These are phyloP conservation scores for Tapirus terrestris DNA, from an alignment of 2,113 vertebrate species.

Conservation along the genomic window DNA sequence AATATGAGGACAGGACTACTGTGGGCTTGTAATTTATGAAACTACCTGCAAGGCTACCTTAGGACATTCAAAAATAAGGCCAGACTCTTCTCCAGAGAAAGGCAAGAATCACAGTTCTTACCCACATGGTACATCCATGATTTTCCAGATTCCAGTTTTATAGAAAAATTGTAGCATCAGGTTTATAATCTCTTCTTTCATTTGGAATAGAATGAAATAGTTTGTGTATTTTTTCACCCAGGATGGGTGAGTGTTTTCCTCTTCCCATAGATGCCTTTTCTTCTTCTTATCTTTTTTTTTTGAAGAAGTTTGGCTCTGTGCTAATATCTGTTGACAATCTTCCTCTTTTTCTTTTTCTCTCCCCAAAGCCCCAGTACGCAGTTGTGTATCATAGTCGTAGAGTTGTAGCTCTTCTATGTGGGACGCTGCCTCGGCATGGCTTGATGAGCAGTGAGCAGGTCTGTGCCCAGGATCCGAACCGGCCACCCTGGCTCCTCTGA, in stretches of 20 bases:
- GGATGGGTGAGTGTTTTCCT: neutral
- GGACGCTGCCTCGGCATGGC: too few species aligned
- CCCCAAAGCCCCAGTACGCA: too few species aligned
- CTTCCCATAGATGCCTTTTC: constrained; percentile 45
- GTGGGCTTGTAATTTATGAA: neutral
- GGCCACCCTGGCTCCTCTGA: too few species aligned
- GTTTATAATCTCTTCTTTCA: neutral
- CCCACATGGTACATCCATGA: neutral
- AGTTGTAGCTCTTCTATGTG: too few species aligned
- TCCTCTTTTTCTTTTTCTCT: too few species aligned
- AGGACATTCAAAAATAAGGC: neutral
- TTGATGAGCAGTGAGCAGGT: too few species aligned
- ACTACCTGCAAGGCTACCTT: neutral
- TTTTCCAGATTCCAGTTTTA: neutral
- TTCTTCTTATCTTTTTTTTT: constrained; percentile 16
- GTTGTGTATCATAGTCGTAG: too few species aligned
- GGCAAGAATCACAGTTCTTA: neutral
- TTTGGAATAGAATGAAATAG: neutral
- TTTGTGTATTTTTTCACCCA: neutral
- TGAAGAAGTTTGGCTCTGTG: too few species aligned
- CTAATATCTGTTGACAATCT: too few species aligned
- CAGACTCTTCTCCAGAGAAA: neutral
- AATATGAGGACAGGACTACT: neutral
- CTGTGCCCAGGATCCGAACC: too few species aligned
- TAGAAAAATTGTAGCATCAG: neutral